phyloP scores from a whole-genome alignment of 1,140 invertebrate species.

The Aphelenchoides fujianensis region DNA sequence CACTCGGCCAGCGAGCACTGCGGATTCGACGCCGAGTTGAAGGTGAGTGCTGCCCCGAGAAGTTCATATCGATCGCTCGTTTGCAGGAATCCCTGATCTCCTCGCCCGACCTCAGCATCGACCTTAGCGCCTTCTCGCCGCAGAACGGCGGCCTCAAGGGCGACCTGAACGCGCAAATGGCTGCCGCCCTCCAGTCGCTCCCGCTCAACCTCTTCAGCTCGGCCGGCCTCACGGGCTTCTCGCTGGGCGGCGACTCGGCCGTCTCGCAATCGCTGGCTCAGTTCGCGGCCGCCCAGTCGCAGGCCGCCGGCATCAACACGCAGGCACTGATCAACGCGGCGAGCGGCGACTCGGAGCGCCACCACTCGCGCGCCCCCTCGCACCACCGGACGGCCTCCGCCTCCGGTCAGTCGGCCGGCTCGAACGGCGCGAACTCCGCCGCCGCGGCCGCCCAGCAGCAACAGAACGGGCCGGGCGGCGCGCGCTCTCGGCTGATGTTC shows the following conservation, averaged over 20 bases:
- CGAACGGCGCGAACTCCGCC: background rate
- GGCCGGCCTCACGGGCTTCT: slow-evolving; percentile 16
- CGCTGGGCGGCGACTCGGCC: slow-evolving; percentile 24
- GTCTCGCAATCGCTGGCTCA: slow-evolving; percentile 19
- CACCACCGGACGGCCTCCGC: slow-evolving; percentile 11
- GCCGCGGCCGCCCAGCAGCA: slow-evolving; percentile 4
- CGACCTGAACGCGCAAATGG: background rate
- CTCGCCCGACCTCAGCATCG: slow-evolving; percentile 42
- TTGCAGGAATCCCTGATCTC: slow-evolving; percentile 45
- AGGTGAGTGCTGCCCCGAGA: slow-evolving; percentile 13
- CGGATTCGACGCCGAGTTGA: slow-evolving; percentile 28
- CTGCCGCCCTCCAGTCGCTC: slow-evolving; percentile 6
- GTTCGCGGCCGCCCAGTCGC: slow-evolving; percentile 25
- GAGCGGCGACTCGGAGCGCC: background rate
- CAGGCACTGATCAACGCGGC: background rate
- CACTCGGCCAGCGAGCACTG: slow-evolving; percentile 52
- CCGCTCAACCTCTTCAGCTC: background rate
- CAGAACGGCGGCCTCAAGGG: background rate
- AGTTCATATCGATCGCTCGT: background rate
- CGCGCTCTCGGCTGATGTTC: slow-evolving; percentile 62
- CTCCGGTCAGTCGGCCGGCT: slow-evolving; percentile 12
- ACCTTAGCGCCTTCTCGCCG: slow-evolving; percentile 27
- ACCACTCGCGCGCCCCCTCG: background rate
- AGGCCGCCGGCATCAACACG: background rate
- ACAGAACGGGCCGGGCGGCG: slow-evolving; percentile 14